Evolutionary conservation across 1,140 invertebrate species (phyloP).

Genomic region (Drosophila bifasciata): DNA sequence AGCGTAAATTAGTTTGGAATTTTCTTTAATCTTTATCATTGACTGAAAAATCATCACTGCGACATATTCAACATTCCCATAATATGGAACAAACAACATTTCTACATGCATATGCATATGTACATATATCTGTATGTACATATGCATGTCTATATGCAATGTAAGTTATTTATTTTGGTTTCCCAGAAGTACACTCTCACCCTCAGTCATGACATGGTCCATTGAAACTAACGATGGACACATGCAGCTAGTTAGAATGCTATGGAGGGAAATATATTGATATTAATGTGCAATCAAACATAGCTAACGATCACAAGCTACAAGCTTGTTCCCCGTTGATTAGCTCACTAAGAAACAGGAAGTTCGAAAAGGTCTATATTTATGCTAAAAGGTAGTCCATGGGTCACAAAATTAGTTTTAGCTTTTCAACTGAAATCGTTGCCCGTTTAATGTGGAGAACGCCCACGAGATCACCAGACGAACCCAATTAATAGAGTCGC

Average conservation of each 20-base stretch:
- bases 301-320: conserved; percentile 10
- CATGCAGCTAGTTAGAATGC: conserved; percentile 69
- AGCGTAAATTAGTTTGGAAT: no score
- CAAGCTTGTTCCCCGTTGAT: conserved; percentile 35
- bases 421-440: conserved; percentile 66
- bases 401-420: conserved; percentile 62
- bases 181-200: conserved; percentile 1
- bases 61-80: conserved; percentile 6
- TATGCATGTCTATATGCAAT: no score
- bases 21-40: conserved; percentile 6
- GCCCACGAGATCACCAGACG: conserved; percentile 54
- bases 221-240: conserved; percentile 70
- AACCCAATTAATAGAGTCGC: conserved; percentile 78
- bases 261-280: conserved; percentile 47
- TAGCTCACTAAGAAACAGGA: conserved; percentile 59
- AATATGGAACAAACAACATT: neutral
- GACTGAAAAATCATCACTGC: conserved; percentile 16
- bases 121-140: no score
- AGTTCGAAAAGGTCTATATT: conserved; percentile 56
- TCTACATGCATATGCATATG: no score
- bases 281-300: conserved; percentile 72
- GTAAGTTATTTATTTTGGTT: no score
- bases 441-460: conserved; percentile 54
- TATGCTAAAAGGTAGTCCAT: conserved; percentile 50
- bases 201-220: conserved; percentile 44